A percentile compares a stretch with the other conserved stretches of the same genome.
phyloP scores from a whole-genome alignment of 53 echinoderm and acorn worm species.

The Luidia sarsii region DNA sequence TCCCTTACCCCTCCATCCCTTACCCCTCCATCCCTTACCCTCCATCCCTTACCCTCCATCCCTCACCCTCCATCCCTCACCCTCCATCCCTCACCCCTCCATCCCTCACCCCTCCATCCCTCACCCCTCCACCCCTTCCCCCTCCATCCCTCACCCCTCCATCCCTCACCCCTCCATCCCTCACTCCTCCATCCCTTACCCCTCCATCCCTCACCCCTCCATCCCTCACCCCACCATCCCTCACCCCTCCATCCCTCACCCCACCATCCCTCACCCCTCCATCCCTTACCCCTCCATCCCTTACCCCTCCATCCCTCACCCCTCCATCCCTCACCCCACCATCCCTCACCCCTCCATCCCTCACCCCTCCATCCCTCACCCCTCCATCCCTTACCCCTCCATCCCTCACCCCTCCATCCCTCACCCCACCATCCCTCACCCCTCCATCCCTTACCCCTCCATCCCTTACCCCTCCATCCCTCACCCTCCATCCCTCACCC shows the following conservation, averaged over 20 bases:
- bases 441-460: background rate
- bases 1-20: background rate
- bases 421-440: background rate
- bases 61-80: too few species aligned
- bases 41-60: too few species aligned
- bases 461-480: background rate
- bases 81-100: too few species aligned
- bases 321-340: background rate
- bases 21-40: too few species aligned
- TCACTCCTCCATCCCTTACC: too few species aligned
- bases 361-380: background rate
- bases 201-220: too few species aligned
- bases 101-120: too few species aligned
- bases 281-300: background rate
- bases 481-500: too few species aligned
- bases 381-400: background rate
- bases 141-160: background rate
- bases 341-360: background rate
- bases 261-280: background rate
- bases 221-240: too few species aligned
- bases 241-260: background rate
- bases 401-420: background rate
- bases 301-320: background rate
- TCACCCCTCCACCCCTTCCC: background rate
- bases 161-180: background rate